A percentile compares a stretch with the other conserved stretches of the same genome.
Evolutionary conservation across 2,113 vertebrate species (phyloP).

Genomic region (Chlamydotis undulata): DNA sequence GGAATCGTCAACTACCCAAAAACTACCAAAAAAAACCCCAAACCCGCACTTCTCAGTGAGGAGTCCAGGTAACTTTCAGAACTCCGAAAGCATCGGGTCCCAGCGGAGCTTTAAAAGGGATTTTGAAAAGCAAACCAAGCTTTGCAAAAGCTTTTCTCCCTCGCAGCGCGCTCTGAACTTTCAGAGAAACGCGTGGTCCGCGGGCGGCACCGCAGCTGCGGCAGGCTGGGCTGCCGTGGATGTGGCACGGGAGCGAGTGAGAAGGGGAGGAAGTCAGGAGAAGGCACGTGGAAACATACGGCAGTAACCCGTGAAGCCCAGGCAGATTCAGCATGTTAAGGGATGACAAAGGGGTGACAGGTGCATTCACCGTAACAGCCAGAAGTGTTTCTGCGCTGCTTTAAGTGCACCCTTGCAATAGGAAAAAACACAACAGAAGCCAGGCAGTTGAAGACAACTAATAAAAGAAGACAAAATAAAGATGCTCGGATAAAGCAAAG

Average conservation of each 20-base stretch:
- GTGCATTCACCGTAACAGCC: rapidly evolving
- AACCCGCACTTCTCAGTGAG: background rate
- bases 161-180: rapidly evolving
- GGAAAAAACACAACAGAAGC: too few species aligned
- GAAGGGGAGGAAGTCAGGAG: rapidly evolving
- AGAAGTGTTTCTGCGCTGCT: background rate
- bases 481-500: too few species aligned
- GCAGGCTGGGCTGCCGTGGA: rapidly evolving
- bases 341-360: background rate
- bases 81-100: background rate
- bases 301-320: background rate
- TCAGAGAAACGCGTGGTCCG: background rate
- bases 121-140: background rate
- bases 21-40: background rate
- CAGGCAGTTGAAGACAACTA: background rate
- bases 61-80: background rate
- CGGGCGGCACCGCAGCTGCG: background rate
- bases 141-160: background rate
- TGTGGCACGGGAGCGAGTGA: rapidly evolving
- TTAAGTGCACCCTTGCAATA: background rate
- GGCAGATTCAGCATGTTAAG: background rate
- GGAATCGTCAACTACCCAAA: background rate
- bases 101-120: background rate
- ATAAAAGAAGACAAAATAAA: background rate
- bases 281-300: rapidly evolving